These are phyloP conservation scores for Sebastes jordani DNA, from an alignment of 2,797 vertebrate species.

Conservation along the genomic window DNA sequence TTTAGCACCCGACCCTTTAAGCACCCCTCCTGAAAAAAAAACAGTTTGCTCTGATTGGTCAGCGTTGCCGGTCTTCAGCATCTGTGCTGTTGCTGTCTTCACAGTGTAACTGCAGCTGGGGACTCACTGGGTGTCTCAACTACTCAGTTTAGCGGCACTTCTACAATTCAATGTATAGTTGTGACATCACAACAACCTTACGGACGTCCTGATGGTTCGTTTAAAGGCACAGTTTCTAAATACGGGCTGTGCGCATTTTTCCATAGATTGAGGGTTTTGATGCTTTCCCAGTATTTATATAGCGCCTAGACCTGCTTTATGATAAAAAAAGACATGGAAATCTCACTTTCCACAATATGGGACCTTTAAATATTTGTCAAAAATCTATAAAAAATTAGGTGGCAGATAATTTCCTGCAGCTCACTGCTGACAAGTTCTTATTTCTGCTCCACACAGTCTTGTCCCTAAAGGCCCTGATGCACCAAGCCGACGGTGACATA, in stretches of 20 bases:
- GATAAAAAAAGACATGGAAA: accelerated
- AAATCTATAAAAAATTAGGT: not conserved
- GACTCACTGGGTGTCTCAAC: not conserved
- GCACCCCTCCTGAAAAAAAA: accelerated
- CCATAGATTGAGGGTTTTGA: no score
- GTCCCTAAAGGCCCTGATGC: no score
- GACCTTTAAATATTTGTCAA: not conserved
- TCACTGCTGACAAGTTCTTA: no score
- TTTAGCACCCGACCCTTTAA: no score
- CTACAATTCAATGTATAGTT: not conserved
- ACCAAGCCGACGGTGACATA: no score
- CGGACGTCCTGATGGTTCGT: not conserved
- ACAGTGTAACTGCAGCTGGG: no score
- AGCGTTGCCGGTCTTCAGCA: not conserved
- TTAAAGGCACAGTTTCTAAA: not conserved
- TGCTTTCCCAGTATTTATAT: no score
- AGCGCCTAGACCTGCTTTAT: no score
- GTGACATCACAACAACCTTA: not conserved
- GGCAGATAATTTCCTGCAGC: no score
- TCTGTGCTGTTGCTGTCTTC: not conserved
- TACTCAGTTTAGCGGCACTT: not conserved
- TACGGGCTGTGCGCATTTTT: not conserved
- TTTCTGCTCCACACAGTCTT: not conserved
- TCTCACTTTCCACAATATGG: no score
- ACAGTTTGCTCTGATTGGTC: not conserved